These are phyloP conservation scores for Spisula solida DNA, from an alignment of 2,888 invertebrate species.

Conservation along the genomic window DNA sequence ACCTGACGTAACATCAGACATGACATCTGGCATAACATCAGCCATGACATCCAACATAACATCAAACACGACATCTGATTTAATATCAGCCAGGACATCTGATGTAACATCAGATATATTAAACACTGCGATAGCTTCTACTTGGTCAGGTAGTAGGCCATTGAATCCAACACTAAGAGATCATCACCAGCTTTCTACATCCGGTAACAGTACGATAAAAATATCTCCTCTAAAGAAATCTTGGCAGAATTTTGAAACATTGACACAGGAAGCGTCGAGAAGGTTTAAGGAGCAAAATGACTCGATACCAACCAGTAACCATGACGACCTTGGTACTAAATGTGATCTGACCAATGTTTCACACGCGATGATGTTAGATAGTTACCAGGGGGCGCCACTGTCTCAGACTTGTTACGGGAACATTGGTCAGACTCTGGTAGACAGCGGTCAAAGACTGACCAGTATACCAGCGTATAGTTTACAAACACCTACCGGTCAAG, in stretches of 20 bases:
- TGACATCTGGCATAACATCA: background rate
- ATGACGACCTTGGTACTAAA: background rate
- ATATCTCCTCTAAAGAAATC: conserved; percentile 36
- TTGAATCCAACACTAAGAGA: background rate
- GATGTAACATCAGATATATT: background rate
- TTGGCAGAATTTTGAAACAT: conserved; percentile 45
- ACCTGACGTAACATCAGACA: background rate
- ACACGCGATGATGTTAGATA: conserved; percentile 14
- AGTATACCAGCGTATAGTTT: background rate
- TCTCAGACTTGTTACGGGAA: conserved; percentile 22
- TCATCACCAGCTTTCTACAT: background rate
- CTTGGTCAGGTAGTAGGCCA: background rate
- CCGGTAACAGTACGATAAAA: background rate
- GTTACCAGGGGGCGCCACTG: conserved; percentile 6
- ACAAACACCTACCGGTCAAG: background rate
- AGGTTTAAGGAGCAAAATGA: conserved; percentile 36
- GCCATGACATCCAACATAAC: background rate
- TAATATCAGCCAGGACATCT: background rate
- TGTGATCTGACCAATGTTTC: background rate
- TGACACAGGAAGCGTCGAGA: conserved; percentile 47
- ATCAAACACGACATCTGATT: background rate
- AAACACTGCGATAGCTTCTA: background rate
- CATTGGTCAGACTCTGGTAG: background rate
- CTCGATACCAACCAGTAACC: too few species aligned
- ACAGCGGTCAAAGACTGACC: background rate